A percentile compares a stretch with the other conserved stretches of the same genome.
Conservation (phyloP, 2,888 invertebrate species). For the Sarcophaga rosellei region DNA sequence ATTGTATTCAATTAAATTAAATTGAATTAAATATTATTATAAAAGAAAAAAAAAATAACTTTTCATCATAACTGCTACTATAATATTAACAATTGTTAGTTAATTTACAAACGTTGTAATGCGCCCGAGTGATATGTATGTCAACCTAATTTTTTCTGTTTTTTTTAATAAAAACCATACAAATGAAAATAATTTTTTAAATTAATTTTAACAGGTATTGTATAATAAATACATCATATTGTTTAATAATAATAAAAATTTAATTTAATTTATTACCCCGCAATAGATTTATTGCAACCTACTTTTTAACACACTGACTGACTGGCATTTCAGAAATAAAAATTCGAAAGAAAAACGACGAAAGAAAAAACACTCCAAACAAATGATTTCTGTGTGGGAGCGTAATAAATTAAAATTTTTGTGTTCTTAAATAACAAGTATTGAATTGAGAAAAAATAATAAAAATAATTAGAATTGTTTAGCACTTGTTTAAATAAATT, state of each 20-base stretch:
- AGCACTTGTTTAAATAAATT: slow-evolving; percentile 36
- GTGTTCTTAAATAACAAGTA: no score
- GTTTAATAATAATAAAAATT: not conserved
- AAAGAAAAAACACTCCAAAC: not conserved
- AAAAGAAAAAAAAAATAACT: not conserved
- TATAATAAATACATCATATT: no score
- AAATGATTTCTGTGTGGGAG: slow-evolving; percentile 35
- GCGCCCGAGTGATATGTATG: no score
- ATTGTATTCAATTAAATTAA: no score
- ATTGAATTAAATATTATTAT: not conserved
- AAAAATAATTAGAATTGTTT: slow-evolving; percentile 42
- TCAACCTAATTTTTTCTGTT: no score
- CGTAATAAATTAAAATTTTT: not conserved
- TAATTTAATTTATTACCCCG: not conserved
- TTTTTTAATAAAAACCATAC: no score
- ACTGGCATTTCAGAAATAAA: slow-evolving; percentile 17
- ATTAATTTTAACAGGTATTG: no score
- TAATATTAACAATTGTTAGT: no score
- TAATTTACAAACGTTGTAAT: no score
- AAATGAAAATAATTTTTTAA: no score
- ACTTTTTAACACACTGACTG: slow-evolving; percentile 21
- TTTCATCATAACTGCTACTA: not conserved
- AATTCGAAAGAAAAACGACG: no score
- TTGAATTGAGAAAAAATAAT: not conserved
- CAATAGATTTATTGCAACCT: slow-evolving; percentile 42